These are phyloP conservation scores for Ophion costatus DNA, from an alignment of 2,888 invertebrate species.

Conservation along the genomic window DNA sequence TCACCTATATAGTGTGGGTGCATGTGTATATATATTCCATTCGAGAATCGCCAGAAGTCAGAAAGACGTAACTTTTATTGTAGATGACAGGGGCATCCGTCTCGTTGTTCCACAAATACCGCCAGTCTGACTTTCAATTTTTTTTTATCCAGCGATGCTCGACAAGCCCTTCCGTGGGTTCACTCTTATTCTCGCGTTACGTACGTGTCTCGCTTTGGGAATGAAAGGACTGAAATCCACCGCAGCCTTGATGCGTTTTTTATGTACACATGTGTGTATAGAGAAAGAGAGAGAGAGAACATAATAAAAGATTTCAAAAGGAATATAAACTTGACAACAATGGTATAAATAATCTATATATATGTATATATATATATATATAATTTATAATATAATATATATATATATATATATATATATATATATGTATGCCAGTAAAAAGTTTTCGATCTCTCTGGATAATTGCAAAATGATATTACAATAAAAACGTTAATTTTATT, in stretches of 20 bases:
- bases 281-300: too few relatives aligned
- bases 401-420: too few relatives aligned
- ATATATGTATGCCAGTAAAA: too few relatives aligned
- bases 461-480: too few relatives aligned
- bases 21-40: too few relatives aligned
- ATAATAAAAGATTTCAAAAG: too few relatives aligned
- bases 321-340: too few relatives aligned
- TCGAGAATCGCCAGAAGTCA: not conserved
- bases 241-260: constrained; percentile 1
- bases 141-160: constrained; percentile 22
- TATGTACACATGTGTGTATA: constrained; percentile 2
- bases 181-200: constrained; percentile 41
- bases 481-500: too few relatives aligned
- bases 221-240: constrained; percentile 47
- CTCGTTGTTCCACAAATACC: not conserved
- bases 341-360: too few relatives aligned
- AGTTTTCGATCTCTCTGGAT: too few relatives aligned
- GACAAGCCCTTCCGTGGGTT: constrained; percentile 9
- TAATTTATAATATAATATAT: too few relatives aligned
- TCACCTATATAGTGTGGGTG: not conserved
- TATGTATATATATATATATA: too few relatives aligned
- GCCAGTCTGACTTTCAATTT: not conserved
- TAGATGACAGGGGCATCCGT: not conserved
- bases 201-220: constrained; percentile 54
- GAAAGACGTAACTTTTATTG: constrained; percentile 6